Conservation (phyloP, 1,140 invertebrate genomes). For the Phortica variegata region DNA sequence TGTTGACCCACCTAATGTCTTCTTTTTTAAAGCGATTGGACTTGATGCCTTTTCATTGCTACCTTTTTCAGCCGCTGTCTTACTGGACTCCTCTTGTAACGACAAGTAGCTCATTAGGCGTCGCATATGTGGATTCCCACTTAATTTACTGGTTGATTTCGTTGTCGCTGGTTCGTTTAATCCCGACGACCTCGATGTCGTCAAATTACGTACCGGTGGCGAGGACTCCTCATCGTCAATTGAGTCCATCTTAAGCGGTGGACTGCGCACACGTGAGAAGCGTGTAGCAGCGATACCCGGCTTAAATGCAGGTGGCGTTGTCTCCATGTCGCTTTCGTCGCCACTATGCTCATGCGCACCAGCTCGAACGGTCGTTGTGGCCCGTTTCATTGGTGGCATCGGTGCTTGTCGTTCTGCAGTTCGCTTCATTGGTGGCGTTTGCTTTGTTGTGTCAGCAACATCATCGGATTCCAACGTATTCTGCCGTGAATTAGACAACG, state of each 20-base stretch:
- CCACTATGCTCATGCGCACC: slow-evolving; percentile 23
- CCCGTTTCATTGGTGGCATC: neutral
- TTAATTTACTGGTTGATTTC: too few species aligned
- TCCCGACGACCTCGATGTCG: slow-evolving; percentile 9
- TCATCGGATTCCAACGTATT: slow-evolving; percentile 24
- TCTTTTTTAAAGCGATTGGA: too few species aligned
- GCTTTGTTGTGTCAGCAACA: neutral
- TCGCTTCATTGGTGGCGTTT: too few species aligned
- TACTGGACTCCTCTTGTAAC: too few species aligned
- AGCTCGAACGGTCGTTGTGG: slow-evolving; percentile 4
- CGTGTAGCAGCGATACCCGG: slow-evolving; percentile 40
- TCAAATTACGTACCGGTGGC: too few species aligned
- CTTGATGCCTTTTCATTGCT: slow-evolving; percentile 10
- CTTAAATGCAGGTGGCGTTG: slow-evolving; percentile 11
- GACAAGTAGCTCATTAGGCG: neutral
- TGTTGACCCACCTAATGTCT: neutral
- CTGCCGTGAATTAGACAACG: slow-evolving; percentile 22
- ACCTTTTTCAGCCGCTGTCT: slow-evolving; percentile 11
- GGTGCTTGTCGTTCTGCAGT: neutral
- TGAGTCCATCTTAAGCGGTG: slow-evolving; percentile 21
- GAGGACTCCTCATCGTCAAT: slow-evolving; percentile 12
- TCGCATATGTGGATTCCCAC: too few species aligned
- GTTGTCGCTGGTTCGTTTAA: neutral
- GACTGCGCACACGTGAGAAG: slow-evolving; percentile 39
- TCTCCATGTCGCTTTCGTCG: slow-evolving; percentile 43